These are phyloP conservation scores for Pygoscelis adeliae DNA, from an alignment of 2,113 vertebrate genomes.

Conservation along the genomic window DNA sequence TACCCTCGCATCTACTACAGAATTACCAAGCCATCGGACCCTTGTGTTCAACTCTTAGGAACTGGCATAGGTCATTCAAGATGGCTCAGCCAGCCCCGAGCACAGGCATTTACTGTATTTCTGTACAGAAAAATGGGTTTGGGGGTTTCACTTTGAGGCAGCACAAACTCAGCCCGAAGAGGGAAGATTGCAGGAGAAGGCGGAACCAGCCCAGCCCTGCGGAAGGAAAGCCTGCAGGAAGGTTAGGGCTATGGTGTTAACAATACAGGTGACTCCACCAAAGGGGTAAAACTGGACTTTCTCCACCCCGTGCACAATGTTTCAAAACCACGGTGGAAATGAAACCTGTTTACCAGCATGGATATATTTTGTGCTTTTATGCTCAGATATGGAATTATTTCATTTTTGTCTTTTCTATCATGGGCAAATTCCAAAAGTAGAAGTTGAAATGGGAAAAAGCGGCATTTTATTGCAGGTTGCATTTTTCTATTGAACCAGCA, in stretches of 20 bases:
- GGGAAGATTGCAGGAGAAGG: neutral
- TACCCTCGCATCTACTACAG: neutral
- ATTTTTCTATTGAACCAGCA: neutral
- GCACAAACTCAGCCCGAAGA: neutral
- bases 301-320: accelerated
- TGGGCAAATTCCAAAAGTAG: neutral
- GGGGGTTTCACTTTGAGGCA: neutral
- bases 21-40: neutral
- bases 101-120: too few relatives aligned
- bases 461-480: neutral
- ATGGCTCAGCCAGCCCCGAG: neutral
- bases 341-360: neutral
- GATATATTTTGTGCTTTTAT: neutral
- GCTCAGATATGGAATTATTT: neutral
- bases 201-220: neutral
- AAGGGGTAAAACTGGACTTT: neutral
- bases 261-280: neutral
- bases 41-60: neutral
- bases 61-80: neutral
- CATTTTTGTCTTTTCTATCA: neutral
- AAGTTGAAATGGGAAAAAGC: neutral
- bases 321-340: neutral
- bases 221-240: neutral
- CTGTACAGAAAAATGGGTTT: neutral
- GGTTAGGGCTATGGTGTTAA: too few relatives aligned